Evolutionary conservation across 2,888 invertebrate genomes (phyloP), one percentile per base, ranked within the genome.

Genomic region (Eupeodes latifasciatus): DNA sequence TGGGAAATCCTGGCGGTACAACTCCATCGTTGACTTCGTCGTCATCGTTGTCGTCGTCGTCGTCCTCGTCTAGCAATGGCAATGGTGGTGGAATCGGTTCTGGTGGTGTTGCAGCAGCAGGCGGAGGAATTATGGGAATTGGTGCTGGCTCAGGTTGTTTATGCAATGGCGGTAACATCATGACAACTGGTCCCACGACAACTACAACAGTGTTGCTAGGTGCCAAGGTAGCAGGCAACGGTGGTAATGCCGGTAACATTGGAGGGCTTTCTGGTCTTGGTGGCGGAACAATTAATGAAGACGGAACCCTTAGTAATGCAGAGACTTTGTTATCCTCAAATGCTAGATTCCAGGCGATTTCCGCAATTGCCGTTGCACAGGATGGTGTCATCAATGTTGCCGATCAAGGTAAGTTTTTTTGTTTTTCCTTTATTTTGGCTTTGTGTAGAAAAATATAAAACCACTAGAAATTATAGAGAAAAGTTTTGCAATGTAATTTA

Each of bases 381-480:
- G 98, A 98, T 93, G 98, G 99, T n/a, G 97, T 98, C 79, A 95
- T 99, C 64, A 98, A 99, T 94, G 97, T 99, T 74, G 98, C 99
- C 55, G 99, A 99, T 94, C 98, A 98, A 95, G 97, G 97, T 94
- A 93, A 95, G 94, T 92, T 87, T 80, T 62, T 14, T 4, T 12
- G 16, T 61, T 19, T 34, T 47, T 49, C 14, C 19, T 12, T 27
- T 55, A 11, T 44, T n/a, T 10, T 27, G 27, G 12, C 9, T 19
- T 66, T 57, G 3, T 9, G 61, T n/a, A 36, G 5, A 47, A 47
- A 47, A 47, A 47, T 12, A 47, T 9, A 12, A 47, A 47, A 47
- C 44, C 16, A 55, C 9, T 27, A 9, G 40, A 40, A 7, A 40
- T 4, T 27, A 57, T 57, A 59, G 4, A 34, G 59, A 59, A 12